Conservation (phyloP, 2,113 vertebrate species). For the Taurulus bubalis region DNA sequence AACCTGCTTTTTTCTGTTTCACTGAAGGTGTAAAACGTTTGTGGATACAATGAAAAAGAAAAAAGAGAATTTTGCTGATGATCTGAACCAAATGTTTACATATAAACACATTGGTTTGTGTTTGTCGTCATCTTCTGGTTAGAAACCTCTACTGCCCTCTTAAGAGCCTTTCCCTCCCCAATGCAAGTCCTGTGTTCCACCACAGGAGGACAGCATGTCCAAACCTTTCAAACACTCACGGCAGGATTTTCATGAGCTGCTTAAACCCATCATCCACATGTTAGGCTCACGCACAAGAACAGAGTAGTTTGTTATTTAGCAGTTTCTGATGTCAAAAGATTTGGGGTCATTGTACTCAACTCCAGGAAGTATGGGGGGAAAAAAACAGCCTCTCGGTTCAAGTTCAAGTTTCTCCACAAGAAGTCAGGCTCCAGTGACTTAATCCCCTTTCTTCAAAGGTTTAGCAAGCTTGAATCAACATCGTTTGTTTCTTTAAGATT, state of each 20-base stretch:
- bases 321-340: background rate
- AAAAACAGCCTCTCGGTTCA: background rate
- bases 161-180: background rate
- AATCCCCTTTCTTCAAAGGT: background rate
- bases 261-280: background rate
- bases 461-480: background rate
- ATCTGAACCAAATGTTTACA: conserved; percentile 28
- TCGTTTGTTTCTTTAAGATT: background rate
- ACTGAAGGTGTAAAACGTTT: conserved; percentile 39
- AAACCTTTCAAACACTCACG: background rate
- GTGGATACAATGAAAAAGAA: conserved; percentile 31
- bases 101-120: conserved; percentile 28
- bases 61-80: background rate
- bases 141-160: background rate
- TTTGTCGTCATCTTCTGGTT: conserved; percentile 63
- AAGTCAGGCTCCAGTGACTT: background rate
- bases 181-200: background rate
- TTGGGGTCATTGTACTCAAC: background rate
- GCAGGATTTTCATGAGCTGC: background rate
- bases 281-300: background rate
- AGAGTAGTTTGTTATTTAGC: background rate
- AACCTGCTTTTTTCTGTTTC: conserved; percentile 38
- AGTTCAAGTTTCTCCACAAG: background rate
- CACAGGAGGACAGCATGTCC: conserved; percentile 61
- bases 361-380: background rate